These are phyloP conservation scores for Watsonalla cultraria DNA, from an alignment of 2,888 invertebrate genomes.

Conservation along the genomic window DNA sequence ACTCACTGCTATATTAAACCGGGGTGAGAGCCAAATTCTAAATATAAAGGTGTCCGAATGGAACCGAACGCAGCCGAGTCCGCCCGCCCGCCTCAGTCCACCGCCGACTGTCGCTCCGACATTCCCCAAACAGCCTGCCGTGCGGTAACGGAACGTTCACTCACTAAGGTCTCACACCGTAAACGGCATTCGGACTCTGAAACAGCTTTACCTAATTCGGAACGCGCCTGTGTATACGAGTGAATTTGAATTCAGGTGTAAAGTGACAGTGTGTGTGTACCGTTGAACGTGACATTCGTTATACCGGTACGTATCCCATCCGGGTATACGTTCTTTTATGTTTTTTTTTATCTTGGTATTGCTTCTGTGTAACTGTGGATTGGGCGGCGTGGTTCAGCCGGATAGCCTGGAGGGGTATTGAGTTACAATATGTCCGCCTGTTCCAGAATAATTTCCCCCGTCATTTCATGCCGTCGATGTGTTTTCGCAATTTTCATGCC, in stretches of 20 bases:
- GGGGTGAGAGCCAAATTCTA: constrained; percentile 83
- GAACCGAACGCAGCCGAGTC: constrained; percentile 63
- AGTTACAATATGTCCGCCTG: constrained; percentile 72
- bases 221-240: constrained; percentile 50
- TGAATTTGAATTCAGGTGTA: constrained; percentile 54
- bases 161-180: constrained; percentile 54
- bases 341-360: constrained; percentile 35
- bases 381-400: constrained; percentile 45
- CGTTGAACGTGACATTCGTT: constrained; percentile 50
- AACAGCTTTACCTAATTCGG: constrained; percentile 43
- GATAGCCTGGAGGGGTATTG: constrained; percentile 49
- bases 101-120: constrained; percentile 69
- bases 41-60: constrained; percentile 76
- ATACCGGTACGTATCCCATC: constrained; percentile 56
- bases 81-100: constrained; percentile 76
- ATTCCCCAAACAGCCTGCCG: constrained; percentile 61
- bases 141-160: constrained; percentile 62
- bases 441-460: constrained; percentile 59
- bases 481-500: constrained; percentile 32
- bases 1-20: constrained; percentile 79
- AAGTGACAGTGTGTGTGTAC: constrained; percentile 68
- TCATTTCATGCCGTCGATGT: constrained; percentile 39
- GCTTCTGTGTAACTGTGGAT: constrained; percentile 34
- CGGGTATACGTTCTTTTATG: constrained; percentile 17
- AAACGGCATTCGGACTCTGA: constrained; percentile 41